Percentiles rank a stretch among this genome's conserved stretches.
phyloP scores from a whole-genome alignment of 2,797 vertebrate species.

The Hydrocynus forskahlii region DNA sequence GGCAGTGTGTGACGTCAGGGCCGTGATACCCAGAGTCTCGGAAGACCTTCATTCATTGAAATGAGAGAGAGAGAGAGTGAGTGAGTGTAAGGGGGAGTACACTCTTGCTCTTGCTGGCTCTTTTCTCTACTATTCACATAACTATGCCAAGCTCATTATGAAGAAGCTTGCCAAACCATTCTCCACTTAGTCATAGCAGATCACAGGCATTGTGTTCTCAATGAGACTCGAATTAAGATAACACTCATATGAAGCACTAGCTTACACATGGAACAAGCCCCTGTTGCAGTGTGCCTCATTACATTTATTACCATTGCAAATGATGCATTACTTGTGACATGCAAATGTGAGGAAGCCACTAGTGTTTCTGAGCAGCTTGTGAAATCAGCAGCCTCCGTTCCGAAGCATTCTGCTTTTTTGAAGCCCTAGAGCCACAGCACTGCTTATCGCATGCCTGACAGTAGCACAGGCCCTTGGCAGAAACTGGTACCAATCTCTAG shows the following conservation, averaged over 20 bases:
- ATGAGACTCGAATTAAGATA: slow-evolving; percentile 72
- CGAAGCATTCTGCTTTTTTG: slow-evolving; percentile 52
- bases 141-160: slow-evolving; percentile 69
- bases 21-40: slow-evolving; percentile 67
- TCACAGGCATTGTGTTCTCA: slow-evolving; percentile 71
- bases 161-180: slow-evolving; percentile 59
- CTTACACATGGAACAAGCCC: slow-evolving; percentile 62
- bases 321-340: slow-evolving; percentile 60
- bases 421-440: slow-evolving; percentile 58
- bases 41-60: slow-evolving; percentile 78
- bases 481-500: slow-evolving; percentile 82
- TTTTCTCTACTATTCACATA: slow-evolving; percentile 62
- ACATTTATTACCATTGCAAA: slow-evolving; percentile 60
- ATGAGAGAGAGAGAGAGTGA: slow-evolving; percentile 53
- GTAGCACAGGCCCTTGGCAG: slow-evolving; percentile 77
- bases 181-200: slow-evolving; percentile 65
- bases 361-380: slow-evolving; percentile 60
- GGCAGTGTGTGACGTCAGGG: slow-evolving; percentile 73
- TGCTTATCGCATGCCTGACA: slow-evolving; percentile 76
- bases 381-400: slow-evolving; percentile 57
- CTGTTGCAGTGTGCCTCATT: slow-evolving; percentile 54
- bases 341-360: slow-evolving; percentile 60
- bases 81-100: not conserved
- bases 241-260: slow-evolving; percentile 64
- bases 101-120: not conserved